Conservation (phyloP, 2,113 vertebrate species). For the Dermatemys mawii region DNA sequence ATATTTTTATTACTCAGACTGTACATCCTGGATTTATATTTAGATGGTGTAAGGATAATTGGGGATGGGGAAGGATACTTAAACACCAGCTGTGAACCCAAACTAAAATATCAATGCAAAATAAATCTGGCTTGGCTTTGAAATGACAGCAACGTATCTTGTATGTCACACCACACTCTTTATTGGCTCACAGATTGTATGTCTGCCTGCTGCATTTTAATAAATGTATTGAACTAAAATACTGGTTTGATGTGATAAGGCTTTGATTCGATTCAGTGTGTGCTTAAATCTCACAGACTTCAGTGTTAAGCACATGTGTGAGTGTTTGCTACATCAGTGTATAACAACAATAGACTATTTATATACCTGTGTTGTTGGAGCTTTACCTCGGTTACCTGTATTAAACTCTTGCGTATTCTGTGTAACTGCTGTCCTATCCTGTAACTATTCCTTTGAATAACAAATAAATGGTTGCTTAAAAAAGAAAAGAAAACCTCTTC, state of each 20-base stretch:
- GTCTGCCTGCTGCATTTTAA: background rate
- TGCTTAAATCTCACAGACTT: background rate
- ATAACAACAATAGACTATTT: background rate
- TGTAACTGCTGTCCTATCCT: background rate
- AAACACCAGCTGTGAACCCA: background rate
- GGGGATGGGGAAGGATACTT: background rate
- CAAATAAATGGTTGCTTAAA: background rate
- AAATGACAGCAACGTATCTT: background rate
- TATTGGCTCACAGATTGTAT: background rate
- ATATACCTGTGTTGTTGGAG: background rate
- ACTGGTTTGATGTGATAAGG: background rate
- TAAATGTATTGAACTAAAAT: background rate
- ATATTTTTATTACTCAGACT: background rate
- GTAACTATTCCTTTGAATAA: background rate
- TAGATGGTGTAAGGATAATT: background rate
- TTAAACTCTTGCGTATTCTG: background rate
- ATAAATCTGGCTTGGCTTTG: background rate
- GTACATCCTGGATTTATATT: background rate
- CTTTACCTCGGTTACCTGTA: background rate
- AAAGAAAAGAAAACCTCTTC: background rate
- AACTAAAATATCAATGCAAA: background rate
- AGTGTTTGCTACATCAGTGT: background rate
- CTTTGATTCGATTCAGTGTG: background rate
- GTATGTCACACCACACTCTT: background rate
- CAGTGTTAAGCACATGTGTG: background rate